A percentile compares a stretch with the other conserved stretches of the same genome.
Conservation (phyloP, 2,113 vertebrate species). For the Dromas ardeola region DNA sequence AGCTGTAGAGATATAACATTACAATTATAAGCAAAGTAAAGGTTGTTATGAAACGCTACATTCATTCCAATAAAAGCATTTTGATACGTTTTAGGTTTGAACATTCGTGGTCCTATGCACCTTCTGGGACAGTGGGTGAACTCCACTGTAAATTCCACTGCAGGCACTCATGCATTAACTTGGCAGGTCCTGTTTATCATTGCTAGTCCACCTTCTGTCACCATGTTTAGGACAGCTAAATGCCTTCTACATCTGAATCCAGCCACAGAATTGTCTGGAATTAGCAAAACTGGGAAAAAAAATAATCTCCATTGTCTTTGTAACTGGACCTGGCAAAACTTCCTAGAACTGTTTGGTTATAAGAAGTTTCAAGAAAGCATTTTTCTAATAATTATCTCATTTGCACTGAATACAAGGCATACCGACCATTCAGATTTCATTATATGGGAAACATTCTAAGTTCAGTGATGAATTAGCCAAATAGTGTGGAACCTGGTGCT, state of each 20-base stretch:
- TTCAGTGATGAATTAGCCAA: neutral
- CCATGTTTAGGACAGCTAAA: slow-evolving; percentile 5
- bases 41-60: neutral
- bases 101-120: neutral
- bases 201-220: slow-evolving; percentile 36
- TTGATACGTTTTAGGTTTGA: slow-evolving; percentile 6
- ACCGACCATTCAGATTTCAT: slow-evolving; percentile 46
- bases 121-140: neutral
- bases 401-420: slow-evolving; percentile 54
- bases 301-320: slow-evolving; percentile 36
- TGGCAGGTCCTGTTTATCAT: neutral
- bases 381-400: slow-evolving; percentile 47
- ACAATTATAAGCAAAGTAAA: neutral
- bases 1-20: neutral
- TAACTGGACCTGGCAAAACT: slow-evolving; percentile 51
- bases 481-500: neutral
- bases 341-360: slow-evolving; percentile 43
- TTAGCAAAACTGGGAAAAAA: slow-evolving; percentile 1
- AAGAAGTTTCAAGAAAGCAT: slow-evolving; percentile 57
- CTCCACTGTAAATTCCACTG: neutral
- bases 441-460: slow-evolving; percentile 5
- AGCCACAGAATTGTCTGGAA: slow-evolving; percentile 60
- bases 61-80: slow-evolving; percentile 18
- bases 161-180: neutral
- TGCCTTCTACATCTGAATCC: slow-evolving; percentile 12